A percentile compares a stretch with the other conserved stretches of the same genome.
phyloP scores from a whole-genome alignment of 2,888 invertebrate genomes.

The Stomorhina lunata region DNA sequence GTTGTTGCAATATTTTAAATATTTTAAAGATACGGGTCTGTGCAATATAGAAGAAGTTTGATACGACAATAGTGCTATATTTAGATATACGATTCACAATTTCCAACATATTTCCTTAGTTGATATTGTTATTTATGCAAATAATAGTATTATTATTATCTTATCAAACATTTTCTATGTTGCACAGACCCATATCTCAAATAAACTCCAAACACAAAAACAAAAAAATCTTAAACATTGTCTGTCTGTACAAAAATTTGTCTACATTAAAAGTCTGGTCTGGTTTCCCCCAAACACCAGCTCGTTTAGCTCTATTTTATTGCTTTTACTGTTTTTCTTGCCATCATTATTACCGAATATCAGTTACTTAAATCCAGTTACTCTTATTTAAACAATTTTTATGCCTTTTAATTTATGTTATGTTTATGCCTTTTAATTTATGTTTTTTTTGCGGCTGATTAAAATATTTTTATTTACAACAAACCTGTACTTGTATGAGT shows the following conservation, averaged over 20 bases:
- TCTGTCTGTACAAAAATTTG: not conserved
- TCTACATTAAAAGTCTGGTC: not conserved
- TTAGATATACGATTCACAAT: no score
- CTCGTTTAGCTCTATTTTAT: not conserved
- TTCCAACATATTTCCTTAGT: no score
- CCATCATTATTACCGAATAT: not conserved
- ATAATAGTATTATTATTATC: no score
- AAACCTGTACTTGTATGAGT: no score
- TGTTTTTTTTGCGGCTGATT: conserved; percentile 12
- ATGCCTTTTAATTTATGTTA: conserved; percentile 41
- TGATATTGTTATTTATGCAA: no score
- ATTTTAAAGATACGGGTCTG: no score
- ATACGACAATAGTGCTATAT: no score
- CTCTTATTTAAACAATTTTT: not conserved
- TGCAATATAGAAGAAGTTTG: no score
- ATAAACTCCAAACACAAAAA: not conserved
- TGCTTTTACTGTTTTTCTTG: not conserved
- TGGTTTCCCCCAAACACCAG: not conserved
- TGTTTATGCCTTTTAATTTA: conserved; percentile 26
- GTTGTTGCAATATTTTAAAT: no score
- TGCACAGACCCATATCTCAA: not conserved
- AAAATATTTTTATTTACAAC: not conserved
- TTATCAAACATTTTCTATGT: no score
- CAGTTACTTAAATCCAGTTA: not conserved
- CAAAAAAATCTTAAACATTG: not conserved